These are phyloP conservation scores for Hemicordylus capensis DNA, from an alignment of 2,113 vertebrate genomes.

Conservation along the genomic window DNA sequence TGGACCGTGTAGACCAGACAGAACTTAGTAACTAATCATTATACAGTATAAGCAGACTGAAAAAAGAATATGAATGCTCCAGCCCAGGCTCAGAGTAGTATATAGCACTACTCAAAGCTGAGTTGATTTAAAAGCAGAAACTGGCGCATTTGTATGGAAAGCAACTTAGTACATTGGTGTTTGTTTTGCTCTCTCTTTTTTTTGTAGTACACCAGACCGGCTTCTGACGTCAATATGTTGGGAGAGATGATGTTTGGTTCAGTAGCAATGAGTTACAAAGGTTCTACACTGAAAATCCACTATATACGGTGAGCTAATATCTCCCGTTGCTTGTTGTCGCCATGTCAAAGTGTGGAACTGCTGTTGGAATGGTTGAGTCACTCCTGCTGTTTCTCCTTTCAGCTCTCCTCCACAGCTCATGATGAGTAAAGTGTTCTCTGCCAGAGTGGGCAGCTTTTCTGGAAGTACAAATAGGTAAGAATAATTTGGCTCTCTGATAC, in stretches of 20 bases:
- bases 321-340: conserved; percentile 1
- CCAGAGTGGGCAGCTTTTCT: conserved; percentile 83
- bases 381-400: conserved; percentile 51
- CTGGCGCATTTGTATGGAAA: not conserved
- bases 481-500: not conserved
- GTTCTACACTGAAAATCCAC: conserved; percentile 88
- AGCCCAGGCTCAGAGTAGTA: not conserved
- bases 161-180: not conserved
- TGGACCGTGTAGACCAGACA: not conserved
- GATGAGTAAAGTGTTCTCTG: conserved; percentile 92
- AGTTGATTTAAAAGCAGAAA: not conserved
- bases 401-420: conserved; percentile 90
- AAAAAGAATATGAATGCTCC: not conserved
- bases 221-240: conserved; percentile 89
- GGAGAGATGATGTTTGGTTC: conserved; percentile 91
- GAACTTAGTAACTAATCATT: not conserved
- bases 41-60: too few relatives aligned
- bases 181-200: not conserved
- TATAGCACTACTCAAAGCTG: not conserved
- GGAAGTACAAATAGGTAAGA: conserved; percentile 88
- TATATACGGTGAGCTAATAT: conserved; percentile 81
- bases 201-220: conserved; percentile 83
- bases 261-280: conserved; percentile 88
- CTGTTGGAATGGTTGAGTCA: conserved; percentile 27
- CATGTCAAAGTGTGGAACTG: not conserved